Evolutionary conservation across 2,797 vertebrate genomes (phyloP).

Genomic region (Sylvilagus floridanus): DNA sequence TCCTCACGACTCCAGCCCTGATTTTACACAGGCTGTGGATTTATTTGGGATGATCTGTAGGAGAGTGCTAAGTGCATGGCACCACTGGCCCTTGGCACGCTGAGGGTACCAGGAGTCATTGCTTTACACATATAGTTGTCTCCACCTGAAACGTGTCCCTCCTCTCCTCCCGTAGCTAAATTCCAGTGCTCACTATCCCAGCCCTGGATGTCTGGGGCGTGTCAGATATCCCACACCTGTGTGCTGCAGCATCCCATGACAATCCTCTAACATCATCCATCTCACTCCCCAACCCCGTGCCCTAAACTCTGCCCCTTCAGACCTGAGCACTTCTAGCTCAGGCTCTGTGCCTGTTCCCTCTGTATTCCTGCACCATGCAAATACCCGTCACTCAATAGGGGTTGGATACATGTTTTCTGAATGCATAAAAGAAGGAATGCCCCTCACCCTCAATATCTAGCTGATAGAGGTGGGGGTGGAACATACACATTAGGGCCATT

Average conservation of each 20-base stretch:
- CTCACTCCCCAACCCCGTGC: background rate
- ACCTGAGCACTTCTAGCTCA: background rate
- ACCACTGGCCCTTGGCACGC: background rate
- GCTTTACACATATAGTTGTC: background rate
- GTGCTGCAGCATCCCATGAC: background rate
- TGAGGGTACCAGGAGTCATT: background rate
- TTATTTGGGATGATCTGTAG: background rate
- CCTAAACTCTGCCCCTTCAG: fast-evolving
- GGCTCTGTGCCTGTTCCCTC: background rate
- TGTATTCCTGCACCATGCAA: background rate
- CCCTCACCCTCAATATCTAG: background rate
- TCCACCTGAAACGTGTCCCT: background rate
- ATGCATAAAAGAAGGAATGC: background rate
- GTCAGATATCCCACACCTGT: background rate
- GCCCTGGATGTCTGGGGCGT: fast-evolving
- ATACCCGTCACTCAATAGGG: background rate
- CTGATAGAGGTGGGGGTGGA: background rate
- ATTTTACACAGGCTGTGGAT: background rate
- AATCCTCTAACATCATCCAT: background rate
- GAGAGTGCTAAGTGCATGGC: background rate
- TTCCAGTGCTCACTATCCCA: background rate
- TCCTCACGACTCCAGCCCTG: too few relatives aligned
- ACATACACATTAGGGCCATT: background rate
- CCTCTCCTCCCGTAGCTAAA: background rate
- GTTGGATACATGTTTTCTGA: background rate